A percentile compares a stretch with the other conserved stretches of the same genome.
Evolutionary conservation across 2,888 invertebrate species (phyloP).

Genomic region (Parthenolecanium corni): DNA sequence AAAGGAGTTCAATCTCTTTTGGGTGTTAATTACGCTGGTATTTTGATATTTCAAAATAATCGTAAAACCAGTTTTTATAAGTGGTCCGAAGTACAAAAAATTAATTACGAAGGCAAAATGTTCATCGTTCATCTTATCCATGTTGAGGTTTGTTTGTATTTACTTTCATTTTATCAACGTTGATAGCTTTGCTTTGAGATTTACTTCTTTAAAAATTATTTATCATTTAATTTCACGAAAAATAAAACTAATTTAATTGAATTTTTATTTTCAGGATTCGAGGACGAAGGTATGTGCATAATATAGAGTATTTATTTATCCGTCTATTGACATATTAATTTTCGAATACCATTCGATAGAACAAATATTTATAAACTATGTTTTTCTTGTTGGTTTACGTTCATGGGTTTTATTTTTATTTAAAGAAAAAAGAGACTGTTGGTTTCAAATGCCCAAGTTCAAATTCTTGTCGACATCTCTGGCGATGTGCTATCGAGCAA

Average conservation of each 20-base stretch:
- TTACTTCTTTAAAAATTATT: conserved; percentile 2
- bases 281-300: conserved; percentile 42
- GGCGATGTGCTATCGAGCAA: conserved; percentile 95
- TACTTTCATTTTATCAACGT: neutral
- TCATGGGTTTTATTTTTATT: too few relatives aligned
- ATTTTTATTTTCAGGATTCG: conserved; percentile 39
- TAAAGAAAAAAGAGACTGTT: conserved; percentile 82
- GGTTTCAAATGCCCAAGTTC: conserved; percentile 92
- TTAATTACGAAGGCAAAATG: conserved; percentile 96
- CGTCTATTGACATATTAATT: too few relatives aligned
- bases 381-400: neutral
- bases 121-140: conserved; percentile 89
- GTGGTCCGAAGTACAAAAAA: conserved; percentile 90
- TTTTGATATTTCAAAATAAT: conserved; percentile 87
- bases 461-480: conserved; percentile 85
- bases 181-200: neutral
- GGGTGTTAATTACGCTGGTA: conserved; percentile 90
- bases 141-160: conserved; percentile 56
- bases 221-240: too few relatives aligned
- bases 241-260: conserved; percentile 12
- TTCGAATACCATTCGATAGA: too few relatives aligned
- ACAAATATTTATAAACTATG: neutral
- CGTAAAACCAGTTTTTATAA: conserved; percentile 88
- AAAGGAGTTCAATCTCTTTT: conserved; percentile 83
- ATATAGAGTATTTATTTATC: too few relatives aligned